These are phyloP conservation scores for Phrynosoma platyrhinos DNA, from an alignment of 2,113 vertebrate genomes.

Conservation along the genomic window DNA sequence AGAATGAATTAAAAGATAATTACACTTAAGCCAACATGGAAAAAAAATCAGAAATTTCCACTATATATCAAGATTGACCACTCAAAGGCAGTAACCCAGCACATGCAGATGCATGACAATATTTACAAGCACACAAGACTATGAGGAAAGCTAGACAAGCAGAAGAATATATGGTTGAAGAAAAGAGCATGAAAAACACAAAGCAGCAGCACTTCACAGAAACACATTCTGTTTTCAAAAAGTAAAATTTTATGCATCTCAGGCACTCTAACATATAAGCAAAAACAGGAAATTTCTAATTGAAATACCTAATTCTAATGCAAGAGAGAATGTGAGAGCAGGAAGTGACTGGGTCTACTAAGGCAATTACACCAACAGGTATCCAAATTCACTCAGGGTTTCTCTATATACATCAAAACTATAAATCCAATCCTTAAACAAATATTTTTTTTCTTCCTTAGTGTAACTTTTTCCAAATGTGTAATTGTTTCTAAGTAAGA, in stretches of 20 bases:
- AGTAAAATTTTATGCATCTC: conserved; percentile 81
- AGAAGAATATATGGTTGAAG: conserved; percentile 18
- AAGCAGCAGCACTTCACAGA: conserved; percentile 60
- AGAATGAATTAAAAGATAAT: conserved; percentile 10
- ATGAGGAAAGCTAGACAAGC: conserved; percentile 44
- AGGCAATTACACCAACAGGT: not conserved
- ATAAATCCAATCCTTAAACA: conserved; percentile 8
- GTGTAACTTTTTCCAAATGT: not conserved
- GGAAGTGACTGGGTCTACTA: conserved; percentile 8
- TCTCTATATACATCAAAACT: conserved; percentile 5
- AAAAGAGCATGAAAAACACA: conserved; percentile 36
- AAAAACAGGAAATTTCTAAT: conserved; percentile 17
- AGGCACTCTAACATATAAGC: conserved; percentile 72
- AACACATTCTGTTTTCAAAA: conserved; percentile 69
- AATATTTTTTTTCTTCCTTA: not conserved
- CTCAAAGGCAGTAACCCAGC: not conserved
- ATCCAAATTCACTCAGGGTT: not conserved
- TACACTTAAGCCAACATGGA: conserved; percentile 19
- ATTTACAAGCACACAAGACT: conserved; percentile 34
- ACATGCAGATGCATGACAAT: conserved; percentile 64
- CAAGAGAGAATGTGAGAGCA: not conserved
- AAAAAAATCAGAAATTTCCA: conserved; percentile 16
- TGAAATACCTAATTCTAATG: conserved; percentile 14
- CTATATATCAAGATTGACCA: not conserved
- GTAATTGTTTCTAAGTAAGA: not conserved